Conservation (phyloP, 2,113 vertebrate genomes). For the Hippocampus barbouri region DNA sequence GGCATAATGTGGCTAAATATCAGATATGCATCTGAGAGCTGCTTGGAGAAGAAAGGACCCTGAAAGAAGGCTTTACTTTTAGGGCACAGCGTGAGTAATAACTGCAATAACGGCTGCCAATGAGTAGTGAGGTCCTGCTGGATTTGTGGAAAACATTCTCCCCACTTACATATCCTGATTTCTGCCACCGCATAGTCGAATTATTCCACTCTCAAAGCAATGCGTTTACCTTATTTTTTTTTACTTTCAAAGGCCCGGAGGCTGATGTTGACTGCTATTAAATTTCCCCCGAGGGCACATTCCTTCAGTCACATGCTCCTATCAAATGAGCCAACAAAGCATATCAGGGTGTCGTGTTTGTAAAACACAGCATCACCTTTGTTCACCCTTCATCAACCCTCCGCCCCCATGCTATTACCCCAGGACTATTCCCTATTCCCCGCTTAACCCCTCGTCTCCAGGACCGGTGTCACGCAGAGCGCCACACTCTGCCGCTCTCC, state of each 20-base stretch:
- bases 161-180: conserved; percentile 29
- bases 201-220: conserved; percentile 46
- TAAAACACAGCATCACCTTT: conserved; percentile 72
- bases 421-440: conserved; percentile 70
- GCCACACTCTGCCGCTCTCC: conserved; percentile 61
- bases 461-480: conserved; percentile 59
- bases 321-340: conserved; percentile 73
- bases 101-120: conserved; percentile 45
- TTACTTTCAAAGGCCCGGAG: conserved; percentile 59
- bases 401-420: conserved; percentile 66
- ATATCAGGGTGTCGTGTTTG: conserved; percentile 67
- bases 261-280: conserved; percentile 73
- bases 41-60: conserved; percentile 15
- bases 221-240: conserved; percentile 58
- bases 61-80: conserved; percentile 28
- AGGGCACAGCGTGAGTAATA: conserved; percentile 42
- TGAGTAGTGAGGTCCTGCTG: conserved; percentile 20
- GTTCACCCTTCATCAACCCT: conserved; percentile 73
- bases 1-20: conserved; percentile 45
- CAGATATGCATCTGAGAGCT: conserved; percentile 36
- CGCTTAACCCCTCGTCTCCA: conserved; percentile 70
- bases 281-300: conserved; percentile 67
- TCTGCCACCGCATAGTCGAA: conserved; percentile 22
- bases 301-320: conserved; percentile 63
- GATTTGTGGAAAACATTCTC: conserved; percentile 17